Evolutionary conservation across 2,888 invertebrate species (phyloP).

Genomic region (Abscondita cerata): DNA sequence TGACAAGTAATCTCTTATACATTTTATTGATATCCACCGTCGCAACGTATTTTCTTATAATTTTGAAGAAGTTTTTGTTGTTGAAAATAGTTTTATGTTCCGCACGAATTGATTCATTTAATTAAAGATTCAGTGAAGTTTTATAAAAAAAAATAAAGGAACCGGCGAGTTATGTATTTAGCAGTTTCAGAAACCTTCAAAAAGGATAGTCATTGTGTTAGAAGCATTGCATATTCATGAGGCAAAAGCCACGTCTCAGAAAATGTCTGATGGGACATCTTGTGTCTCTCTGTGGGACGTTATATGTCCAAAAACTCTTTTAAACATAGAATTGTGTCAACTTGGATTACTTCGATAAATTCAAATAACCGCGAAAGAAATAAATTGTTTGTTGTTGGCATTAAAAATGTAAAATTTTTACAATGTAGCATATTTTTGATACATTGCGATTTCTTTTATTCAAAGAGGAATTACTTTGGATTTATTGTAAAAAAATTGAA

Average conservation of each 20-base stretch:
- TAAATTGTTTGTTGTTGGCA: not conserved
- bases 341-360: constrained; percentile 21
- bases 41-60: not conserved
- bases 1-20: no score
- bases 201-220: constrained; percentile 31
- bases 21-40: no score
- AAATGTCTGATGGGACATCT: constrained; percentile 40
- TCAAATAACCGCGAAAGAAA: constrained; percentile 20
- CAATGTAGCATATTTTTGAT: no score
- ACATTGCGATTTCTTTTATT: no score
- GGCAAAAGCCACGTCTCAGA: constrained; percentile 35
- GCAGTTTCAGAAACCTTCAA: constrained; percentile 25
- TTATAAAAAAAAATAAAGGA: not conserved
- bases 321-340: constrained; percentile 24
- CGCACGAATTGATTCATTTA: constrained; percentile 7
- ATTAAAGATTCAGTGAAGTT: constrained; percentile 26
- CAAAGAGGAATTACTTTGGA: no score
- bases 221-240: constrained; percentile 40
- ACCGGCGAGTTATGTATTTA: not conserved
- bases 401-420: constrained; percentile 4
- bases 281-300: constrained; percentile 34
- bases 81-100: not conserved
- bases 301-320: constrained; percentile 33
- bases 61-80: not conserved
- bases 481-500: no score